Percentiles rank a stretch among this genome's conserved stretches.
These are phyloP conservation scores for Eulacestoma nigropectus DNA, from an alignment of 2,113 vertebrate genomes.

Conservation along the genomic window DNA sequence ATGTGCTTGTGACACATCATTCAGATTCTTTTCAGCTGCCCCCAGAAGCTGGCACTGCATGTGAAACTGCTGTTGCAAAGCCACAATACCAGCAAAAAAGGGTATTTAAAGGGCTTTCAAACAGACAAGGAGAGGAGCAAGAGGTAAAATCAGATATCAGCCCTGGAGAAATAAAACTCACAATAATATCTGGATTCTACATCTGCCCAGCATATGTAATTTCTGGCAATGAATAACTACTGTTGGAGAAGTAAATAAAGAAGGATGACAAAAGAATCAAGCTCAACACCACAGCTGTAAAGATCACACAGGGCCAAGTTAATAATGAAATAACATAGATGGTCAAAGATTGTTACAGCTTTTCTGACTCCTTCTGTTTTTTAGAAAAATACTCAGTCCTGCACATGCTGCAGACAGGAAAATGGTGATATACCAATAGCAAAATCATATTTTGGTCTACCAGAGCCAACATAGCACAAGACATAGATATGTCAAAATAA, in stretches of 20 bases:
- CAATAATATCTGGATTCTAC: conserved; percentile 39
- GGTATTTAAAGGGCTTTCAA: not conserved
- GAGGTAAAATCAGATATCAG: conserved; percentile 14
- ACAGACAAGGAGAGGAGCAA: not conserved
- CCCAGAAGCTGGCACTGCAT: not conserved
- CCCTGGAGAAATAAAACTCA: not conserved
- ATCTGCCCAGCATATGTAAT: conserved; percentile 55
- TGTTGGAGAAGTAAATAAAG: conserved; percentile 31
- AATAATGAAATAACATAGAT: not conserved
- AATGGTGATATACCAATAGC: not conserved
- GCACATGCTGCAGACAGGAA: not conserved
- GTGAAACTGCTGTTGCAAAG: not conserved
- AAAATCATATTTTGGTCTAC: not conserved
- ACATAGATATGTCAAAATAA: not conserved
- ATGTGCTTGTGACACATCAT: not conserved
- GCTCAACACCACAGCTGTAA: not conserved
- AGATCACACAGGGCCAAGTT: conserved; percentile 8
- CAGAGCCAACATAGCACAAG: not conserved
- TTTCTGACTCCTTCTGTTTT: not conserved
- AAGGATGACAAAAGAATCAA: conserved; percentile 36
- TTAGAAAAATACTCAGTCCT: not conserved
- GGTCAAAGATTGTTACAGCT: not conserved
- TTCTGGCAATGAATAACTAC: conserved; percentile 38
- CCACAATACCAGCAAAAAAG: not conserved
- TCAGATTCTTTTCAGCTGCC: not conserved